Percentiles rank a stretch among this genome's conserved stretches.
Evolutionary conservation across 2,888 invertebrate species (phyloP).

Genomic region (Aphidoletes aphidimyza): DNA sequence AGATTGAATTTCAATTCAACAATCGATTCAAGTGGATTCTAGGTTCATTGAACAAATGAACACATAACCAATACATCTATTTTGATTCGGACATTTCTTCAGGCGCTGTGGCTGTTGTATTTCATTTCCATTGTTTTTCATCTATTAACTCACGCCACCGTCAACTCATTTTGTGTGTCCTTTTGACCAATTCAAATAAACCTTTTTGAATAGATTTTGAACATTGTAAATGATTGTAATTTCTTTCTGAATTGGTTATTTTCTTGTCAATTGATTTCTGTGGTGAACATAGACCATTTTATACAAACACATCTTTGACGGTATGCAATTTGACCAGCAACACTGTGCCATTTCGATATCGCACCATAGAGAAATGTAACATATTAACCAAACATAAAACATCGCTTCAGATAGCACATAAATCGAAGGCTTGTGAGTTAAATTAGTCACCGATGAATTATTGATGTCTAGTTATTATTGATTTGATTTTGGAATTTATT

Average conservation of each 20-base stretch:
- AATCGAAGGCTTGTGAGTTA: not conserved
- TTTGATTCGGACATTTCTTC: not conserved
- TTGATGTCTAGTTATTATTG: not conserved
- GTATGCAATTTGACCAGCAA: too few relatives aligned
- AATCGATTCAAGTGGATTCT: not conserved
- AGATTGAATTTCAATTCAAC: too few relatives aligned
- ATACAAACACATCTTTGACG: too few relatives aligned
- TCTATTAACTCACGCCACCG: not conserved
- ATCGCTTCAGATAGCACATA: not conserved
- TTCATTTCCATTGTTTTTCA: not conserved
- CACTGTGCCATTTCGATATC: not conserved
- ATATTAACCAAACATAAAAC: not conserved
- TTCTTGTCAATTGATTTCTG: not conserved
- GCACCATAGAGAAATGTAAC: not conserved
- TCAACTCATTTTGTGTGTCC: not conserved
- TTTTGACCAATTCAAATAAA: not conserved
- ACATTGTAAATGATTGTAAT: not conserved
- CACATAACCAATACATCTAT: not conserved
- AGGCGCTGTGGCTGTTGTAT: too few relatives aligned
- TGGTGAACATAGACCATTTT: not conserved
- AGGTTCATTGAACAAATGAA: slow-evolving; percentile 18
- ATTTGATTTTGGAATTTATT: slow-evolving; percentile 10
- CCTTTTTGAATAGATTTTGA: not conserved
- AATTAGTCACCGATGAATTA: slow-evolving; percentile 26
- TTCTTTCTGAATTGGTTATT: not conserved